phyloP scores from a whole-genome alignment of 2,113 vertebrate genomes.

The Morone chrysops region DNA sequence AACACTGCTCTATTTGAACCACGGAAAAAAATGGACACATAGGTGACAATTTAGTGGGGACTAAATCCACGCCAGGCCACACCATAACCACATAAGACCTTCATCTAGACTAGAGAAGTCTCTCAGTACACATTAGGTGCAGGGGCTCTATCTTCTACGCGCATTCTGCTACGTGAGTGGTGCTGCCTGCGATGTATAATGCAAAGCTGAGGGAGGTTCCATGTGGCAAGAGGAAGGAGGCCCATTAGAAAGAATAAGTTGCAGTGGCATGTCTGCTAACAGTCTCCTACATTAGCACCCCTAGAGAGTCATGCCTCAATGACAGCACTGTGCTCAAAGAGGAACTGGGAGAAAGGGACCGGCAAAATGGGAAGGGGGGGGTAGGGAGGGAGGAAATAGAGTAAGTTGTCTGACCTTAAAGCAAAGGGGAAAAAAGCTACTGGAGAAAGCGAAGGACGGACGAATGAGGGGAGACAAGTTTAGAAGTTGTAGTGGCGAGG shows the following conservation, averaged over 20 bases:
- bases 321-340: slow-evolving; percentile 64
- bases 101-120: slow-evolving; percentile 30
- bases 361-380: slow-evolving; percentile 16
- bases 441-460: slow-evolving; percentile 20
- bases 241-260: slow-evolving; percentile 68
- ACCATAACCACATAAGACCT: slow-evolving; percentile 25
- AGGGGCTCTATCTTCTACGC: neutral
- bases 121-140: slow-evolving; percentile 20
- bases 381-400: slow-evolving; percentile 19
- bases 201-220: slow-evolving; percentile 65
- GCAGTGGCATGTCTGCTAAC: slow-evolving; percentile 69
- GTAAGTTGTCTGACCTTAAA: slow-evolving; percentile 61
- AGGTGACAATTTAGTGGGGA: neutral
- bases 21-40: neutral
- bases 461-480: slow-evolving; percentile 46
- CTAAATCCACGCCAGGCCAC: neutral
- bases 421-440: slow-evolving; percentile 34
- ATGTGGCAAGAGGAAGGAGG: slow-evolving; percentile 50
- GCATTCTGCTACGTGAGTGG: slow-evolving; percentile 35
- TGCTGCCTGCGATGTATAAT: slow-evolving; percentile 68
- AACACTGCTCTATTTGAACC: neutral
- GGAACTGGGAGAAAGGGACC: slow-evolving; percentile 31
- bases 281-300: slow-evolving; percentile 69
- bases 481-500: slow-evolving; percentile 1
- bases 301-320: slow-evolving; percentile 60